Conservation (phyloP, 2,888 invertebrate genomes). For the Drosophila mimetica region DNA sequence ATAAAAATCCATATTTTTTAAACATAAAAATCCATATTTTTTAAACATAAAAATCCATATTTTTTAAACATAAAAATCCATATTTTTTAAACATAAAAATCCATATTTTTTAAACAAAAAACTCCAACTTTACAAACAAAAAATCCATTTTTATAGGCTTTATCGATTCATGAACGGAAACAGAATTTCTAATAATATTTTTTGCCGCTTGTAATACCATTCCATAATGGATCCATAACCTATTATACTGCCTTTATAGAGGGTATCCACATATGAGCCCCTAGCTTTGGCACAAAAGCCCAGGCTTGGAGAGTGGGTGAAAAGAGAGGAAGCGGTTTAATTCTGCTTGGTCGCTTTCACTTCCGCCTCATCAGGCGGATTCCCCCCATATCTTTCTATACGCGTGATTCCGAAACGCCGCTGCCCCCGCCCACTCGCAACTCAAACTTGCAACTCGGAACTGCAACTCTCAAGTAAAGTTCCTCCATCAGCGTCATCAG, state of each 20-base stretch:
- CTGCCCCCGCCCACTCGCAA: slow-evolving; percentile 19
- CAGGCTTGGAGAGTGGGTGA: neutral
- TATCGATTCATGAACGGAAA: neutral
- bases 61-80: too few relatives aligned
- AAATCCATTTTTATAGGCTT: too few relatives aligned
- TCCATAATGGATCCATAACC: neutral
- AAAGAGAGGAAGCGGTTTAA: slow-evolving; percentile 61
- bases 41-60: too few relatives aligned
- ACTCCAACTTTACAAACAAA: too few relatives aligned
- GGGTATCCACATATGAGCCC: slow-evolving; percentile 10
- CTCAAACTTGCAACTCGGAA: slow-evolving; percentile 19
- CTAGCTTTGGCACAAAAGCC: slow-evolving; percentile 24
- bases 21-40: too few relatives aligned
- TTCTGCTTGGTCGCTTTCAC: slow-evolving; percentile 71
- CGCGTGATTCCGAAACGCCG: neutral
- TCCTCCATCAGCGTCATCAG: slow-evolving; percentile 28
- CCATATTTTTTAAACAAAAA: too few relatives aligned
- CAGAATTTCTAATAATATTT: neutral
- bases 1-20: too few relatives aligned
- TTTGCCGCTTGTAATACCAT: neutral
- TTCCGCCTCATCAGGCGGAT: slow-evolving; percentile 73
- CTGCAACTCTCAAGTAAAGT: slow-evolving; percentile 15
- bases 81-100: too few relatives aligned
- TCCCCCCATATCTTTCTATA: slow-evolving; percentile 31
- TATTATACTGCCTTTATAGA: neutral